Conservation (phyloP, 2,113 vertebrate species). For the Equus quagga region DNA sequence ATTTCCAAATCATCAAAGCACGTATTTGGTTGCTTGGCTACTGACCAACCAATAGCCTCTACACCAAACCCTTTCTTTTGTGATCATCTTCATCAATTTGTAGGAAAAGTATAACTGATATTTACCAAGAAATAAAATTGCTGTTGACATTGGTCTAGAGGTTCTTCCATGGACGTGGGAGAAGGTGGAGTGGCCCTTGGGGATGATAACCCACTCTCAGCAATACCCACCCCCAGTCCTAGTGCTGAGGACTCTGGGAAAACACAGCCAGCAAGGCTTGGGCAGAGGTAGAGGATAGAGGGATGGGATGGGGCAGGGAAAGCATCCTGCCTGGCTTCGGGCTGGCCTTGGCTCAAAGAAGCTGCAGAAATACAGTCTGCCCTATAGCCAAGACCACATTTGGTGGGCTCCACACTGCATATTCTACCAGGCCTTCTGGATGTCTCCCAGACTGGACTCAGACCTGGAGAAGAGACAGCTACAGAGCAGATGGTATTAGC, state of each 20-base stretch:
- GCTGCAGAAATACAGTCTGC: background rate
- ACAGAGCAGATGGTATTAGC: background rate
- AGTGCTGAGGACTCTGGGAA: background rate
- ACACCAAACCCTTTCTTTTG: background rate
- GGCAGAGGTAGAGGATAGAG: fast-evolving
- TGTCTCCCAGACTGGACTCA: background rate
- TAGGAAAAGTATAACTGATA: background rate
- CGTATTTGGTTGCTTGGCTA: background rate
- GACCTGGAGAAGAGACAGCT: background rate
- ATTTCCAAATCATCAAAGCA: background rate
- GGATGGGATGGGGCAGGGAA: background rate
- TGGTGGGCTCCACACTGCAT: background rate
- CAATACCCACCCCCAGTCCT: background rate
- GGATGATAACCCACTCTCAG: background rate
- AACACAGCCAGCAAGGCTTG: background rate
- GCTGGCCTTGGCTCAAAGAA: background rate
- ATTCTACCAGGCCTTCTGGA: background rate
- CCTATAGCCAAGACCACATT: background rate
- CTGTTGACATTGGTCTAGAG: background rate
- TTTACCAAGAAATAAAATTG: background rate
- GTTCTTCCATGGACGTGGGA: background rate
- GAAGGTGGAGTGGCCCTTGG: background rate
- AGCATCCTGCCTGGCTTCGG: background rate
- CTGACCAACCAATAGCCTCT: background rate
- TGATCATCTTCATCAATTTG: background rate